phyloP scores from a whole-genome alignment of 2,113 vertebrate genomes.

The Mystacornis crossleyi region DNA sequence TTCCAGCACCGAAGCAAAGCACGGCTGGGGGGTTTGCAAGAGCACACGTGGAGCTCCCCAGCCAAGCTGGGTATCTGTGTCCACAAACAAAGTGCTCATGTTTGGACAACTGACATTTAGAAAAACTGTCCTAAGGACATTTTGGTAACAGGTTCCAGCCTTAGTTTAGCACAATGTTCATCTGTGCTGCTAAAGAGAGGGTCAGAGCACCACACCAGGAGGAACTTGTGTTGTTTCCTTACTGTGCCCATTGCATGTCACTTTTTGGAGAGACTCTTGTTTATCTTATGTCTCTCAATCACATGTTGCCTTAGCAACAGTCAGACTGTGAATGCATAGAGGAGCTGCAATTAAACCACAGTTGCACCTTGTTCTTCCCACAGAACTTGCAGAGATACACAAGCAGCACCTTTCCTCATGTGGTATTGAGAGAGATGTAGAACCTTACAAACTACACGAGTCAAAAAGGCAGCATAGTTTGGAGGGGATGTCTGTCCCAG shows the following conservation, averaged over 20 bases:
- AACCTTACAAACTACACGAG: not conserved
- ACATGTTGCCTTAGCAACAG: conserved; percentile 79
- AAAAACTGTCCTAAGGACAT: not conserved
- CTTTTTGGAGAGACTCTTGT: conserved; percentile 58
- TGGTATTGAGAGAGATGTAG: not conserved
- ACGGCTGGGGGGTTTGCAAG: not conserved
- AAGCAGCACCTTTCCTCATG: not conserved
- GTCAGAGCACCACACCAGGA: not conserved
- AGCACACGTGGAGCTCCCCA: not conserved
- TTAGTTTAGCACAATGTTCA: not conserved
- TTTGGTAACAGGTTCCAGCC: not conserved
- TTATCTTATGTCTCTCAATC: conserved; percentile 64
- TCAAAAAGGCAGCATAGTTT: not conserved
- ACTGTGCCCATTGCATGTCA: not conserved
- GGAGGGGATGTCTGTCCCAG: not conserved
- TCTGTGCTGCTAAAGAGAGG: not conserved
- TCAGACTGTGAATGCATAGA: conserved; percentile 77
- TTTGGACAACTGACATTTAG: not conserved
- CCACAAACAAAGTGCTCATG: accelerated
- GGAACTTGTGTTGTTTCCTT: not conserved
- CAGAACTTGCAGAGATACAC: not conserved
- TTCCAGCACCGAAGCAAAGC: not conserved
- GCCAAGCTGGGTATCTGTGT: not conserved
- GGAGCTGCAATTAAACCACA: conserved; percentile 65
- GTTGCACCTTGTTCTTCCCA: not conserved